phyloP scores from a whole-genome alignment of 2,113 vertebrate species.

The Pyxicephalus adspersus region DNA sequence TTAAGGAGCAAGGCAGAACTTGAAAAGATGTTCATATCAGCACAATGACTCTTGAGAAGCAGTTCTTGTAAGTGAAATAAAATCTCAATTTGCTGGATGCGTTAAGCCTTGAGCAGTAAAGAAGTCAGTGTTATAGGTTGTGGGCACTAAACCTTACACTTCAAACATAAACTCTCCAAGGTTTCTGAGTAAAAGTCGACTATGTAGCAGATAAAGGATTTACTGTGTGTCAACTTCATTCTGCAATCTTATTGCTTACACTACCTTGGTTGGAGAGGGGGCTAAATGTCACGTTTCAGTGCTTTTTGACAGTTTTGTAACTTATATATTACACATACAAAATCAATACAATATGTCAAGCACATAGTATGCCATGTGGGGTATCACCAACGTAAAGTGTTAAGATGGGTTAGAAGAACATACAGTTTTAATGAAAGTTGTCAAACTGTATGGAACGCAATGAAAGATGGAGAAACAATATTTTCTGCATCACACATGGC shows the following conservation, averaged over 20 bases:
- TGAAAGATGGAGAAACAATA: too few species aligned
- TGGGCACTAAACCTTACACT: not conserved
- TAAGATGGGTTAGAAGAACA: too few species aligned
- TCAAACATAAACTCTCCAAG: not conserved
- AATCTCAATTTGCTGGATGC: constrained; percentile 5
- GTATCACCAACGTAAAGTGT: too few species aligned
- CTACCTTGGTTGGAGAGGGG: not conserved
- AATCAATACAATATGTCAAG: not conserved
- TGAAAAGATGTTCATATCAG: constrained; percentile 31
- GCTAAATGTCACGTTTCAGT: not conserved
- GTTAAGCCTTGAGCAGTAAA: constrained; percentile 4
- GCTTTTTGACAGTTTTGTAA: not conserved
- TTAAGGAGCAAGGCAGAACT: not conserved
- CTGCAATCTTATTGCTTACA: not conserved
- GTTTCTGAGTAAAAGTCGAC: not conserved
- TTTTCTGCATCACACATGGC: too few species aligned
- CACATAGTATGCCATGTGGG: not conserved
- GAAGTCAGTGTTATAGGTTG: not conserved
- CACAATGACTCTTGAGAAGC: constrained; percentile 15
- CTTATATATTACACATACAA: not conserved
- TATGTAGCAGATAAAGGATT: not conserved
- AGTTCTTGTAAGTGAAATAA: constrained; percentile 21
- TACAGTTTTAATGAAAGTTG: too few species aligned
- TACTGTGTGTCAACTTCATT: not conserved
- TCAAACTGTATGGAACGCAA: too few species aligned